Conservation (phyloP, 2,797 vertebrate species). For the Gymnoscopelus braueri region DNA sequence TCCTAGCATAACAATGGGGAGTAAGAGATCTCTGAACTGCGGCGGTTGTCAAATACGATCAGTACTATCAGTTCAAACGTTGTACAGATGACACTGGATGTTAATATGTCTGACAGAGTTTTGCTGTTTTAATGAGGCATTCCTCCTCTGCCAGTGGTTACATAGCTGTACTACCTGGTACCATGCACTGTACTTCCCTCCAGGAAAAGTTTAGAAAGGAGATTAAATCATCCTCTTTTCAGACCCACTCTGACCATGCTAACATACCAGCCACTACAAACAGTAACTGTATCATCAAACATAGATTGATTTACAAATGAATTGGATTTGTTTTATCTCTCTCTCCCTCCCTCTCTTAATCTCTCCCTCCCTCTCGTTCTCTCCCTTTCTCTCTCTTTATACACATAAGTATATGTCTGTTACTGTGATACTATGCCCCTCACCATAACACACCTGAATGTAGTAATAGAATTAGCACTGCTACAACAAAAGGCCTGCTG, state of each 20-base stretch:
- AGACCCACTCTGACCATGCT: slow-evolving; percentile 36
- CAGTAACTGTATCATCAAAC: slow-evolving; percentile 18
- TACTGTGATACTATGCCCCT: slow-evolving; percentile 33
- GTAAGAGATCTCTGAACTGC: slow-evolving; percentile 5
- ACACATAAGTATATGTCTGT: too few relatives aligned
- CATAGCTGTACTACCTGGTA: slow-evolving; percentile 77
- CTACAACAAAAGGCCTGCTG: slow-evolving; percentile 65
- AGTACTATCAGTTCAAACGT: slow-evolving; percentile 25
- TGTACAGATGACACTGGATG: slow-evolving; percentile 36
- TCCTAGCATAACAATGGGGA: slow-evolving; percentile 30
- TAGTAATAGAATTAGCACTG: slow-evolving; percentile 38
- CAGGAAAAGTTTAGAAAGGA: slow-evolving; percentile 66
- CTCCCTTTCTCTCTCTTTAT: too few relatives aligned
- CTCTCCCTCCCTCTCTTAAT: too few relatives aligned
- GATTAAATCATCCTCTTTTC: slow-evolving; percentile 32
- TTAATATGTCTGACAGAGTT: slow-evolving; percentile 39
- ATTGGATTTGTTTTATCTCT: too few relatives aligned
- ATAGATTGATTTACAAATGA: slow-evolving; percentile 27
- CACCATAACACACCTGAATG: slow-evolving; percentile 37
- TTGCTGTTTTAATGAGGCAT: slow-evolving; percentile 67
- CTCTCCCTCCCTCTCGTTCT: too few relatives aligned
- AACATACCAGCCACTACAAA: slow-evolving; percentile 29
- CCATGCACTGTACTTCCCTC: slow-evolving; percentile 56
- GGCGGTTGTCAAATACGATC: slow-evolving; percentile 8
- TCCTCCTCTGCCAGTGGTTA: slow-evolving; percentile 59